These are phyloP conservation scores for Agrenia bidenticulata DNA, from an alignment of 2,888 invertebrate species.

Conservation along the genomic window DNA sequence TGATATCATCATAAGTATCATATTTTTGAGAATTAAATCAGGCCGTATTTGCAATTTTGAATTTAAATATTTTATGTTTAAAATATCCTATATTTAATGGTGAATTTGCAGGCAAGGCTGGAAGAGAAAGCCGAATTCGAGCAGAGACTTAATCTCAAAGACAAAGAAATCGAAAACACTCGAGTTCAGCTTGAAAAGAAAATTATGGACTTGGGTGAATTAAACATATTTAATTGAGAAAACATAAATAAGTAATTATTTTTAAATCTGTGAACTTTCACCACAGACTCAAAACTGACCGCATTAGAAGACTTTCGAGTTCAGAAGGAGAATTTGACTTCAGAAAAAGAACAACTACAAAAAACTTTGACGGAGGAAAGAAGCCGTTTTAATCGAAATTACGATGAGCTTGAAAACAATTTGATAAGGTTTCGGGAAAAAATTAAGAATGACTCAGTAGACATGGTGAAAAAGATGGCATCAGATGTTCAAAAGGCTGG, in stretches of 20 bases:
- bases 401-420: conserved; percentile 50
- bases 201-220: conserved; percentile 46
- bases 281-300: conserved; percentile 46
- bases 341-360: conserved; percentile 38
- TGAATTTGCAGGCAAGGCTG: conserved; percentile 47
- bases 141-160: conserved; percentile 34
- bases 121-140: conserved; percentile 47
- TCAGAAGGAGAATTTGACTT: conserved; percentile 45
- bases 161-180: conserved; percentile 44
- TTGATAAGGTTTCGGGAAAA: conserved; percentile 47
- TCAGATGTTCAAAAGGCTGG: conserved; percentile 47
- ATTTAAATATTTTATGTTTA: too few species aligned
- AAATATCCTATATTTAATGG: too few species aligned
- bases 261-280: conserved; percentile 1
- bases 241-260: neutral
- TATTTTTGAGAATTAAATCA: too few species aligned
- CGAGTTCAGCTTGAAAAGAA: conserved; percentile 45
- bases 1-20: neutral
- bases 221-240: neutral
- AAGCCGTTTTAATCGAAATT: conserved; percentile 36
- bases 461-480: conserved; percentile 46
- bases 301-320: conserved; percentile 52
- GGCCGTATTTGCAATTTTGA: too few species aligned
- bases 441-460: conserved; percentile 44
- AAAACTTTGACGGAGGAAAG: conserved; percentile 41